Evolutionary conservation across 2,113 vertebrate species (phyloP).

Genomic region (Tauraco erythrolophus): DNA sequence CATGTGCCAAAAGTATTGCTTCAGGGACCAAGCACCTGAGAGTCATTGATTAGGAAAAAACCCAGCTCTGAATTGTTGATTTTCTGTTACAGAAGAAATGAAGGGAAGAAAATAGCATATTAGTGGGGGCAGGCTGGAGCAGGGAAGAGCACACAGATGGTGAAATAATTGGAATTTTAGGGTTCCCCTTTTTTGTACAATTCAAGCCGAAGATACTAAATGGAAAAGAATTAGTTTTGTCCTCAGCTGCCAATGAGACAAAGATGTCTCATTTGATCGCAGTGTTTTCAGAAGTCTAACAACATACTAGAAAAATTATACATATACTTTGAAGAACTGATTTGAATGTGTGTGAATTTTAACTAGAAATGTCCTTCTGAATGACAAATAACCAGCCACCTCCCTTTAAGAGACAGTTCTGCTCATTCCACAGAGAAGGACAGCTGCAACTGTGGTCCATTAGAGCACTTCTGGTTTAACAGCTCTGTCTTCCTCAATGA

Average conservation of each 20-base stretch:
- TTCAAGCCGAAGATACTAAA: not conserved
- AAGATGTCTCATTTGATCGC: not conserved
- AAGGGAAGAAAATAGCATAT: not conserved
- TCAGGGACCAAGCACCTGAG: not conserved
- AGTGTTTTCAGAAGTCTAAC: not conserved
- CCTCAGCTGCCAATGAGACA: not conserved
- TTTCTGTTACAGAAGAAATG: not conserved
- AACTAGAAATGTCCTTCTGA: not conserved
- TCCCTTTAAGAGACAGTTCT: not conserved
- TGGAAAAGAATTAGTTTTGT: not conserved
- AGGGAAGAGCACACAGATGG: not conserved
- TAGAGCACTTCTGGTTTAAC: not conserved
- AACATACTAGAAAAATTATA: not conserved
- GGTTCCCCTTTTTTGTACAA: not conserved
- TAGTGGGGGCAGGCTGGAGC: fast-evolving
- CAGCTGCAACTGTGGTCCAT: not conserved
- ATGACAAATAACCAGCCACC: not conserved
- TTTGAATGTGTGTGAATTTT: not conserved
- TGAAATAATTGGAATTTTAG: not conserved
- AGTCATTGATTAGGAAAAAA: not conserved
- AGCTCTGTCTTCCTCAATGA: not conserved
- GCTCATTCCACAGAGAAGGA: not conserved
- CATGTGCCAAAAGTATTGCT: not conserved
- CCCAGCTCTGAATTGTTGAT: not conserved
- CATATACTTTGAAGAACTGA: not conserved